Conservation (phyloP, 1,140 invertebrate species). For the Thaumetopoea pityocampa region DNA sequence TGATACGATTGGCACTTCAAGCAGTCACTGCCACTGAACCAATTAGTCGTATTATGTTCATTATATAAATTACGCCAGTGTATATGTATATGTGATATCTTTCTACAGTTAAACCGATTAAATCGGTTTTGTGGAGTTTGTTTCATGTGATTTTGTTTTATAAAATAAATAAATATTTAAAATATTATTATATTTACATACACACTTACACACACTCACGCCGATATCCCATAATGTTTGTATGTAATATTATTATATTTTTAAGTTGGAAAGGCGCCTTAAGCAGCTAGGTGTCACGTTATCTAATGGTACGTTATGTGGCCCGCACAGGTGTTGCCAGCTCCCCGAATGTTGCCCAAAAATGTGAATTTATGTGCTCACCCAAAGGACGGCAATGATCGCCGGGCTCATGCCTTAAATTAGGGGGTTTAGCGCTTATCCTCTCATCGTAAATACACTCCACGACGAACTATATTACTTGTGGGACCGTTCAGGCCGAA, state of each 20-base stretch:
- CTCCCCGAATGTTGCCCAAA: slow-evolving; percentile 42
- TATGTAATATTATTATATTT: slow-evolving; percentile 6
- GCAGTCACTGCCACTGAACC: no score
- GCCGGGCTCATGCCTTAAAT: slow-evolving; percentile 60
- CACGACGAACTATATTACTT: slow-evolving; percentile 42
- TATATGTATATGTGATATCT: no score
- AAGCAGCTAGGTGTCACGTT: slow-evolving; percentile 31
- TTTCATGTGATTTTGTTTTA: no score
- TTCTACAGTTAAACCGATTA: no score
- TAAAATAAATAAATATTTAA: no score
- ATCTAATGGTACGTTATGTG: slow-evolving; percentile 45
- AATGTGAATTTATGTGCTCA: slow-evolving; percentile 65
- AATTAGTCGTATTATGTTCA: no score
- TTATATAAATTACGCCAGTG: no score
- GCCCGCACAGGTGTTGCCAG: slow-evolving; percentile 44
- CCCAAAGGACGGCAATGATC: slow-evolving; percentile 58
- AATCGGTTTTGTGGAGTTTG: no score
- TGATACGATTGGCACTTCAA: no score
- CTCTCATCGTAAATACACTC: slow-evolving; percentile 51
- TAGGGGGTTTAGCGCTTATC: slow-evolving; percentile 60
- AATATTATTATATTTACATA: slow-evolving; percentile 1
- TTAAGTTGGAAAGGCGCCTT: slow-evolving; percentile 15
- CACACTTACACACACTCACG: no score
- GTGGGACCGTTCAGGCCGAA: slow-evolving; percentile 21
- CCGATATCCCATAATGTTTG: no score